Conservation (phyloP, 1,140 invertebrate genomes). For the Ooceraea biroi region DNA sequence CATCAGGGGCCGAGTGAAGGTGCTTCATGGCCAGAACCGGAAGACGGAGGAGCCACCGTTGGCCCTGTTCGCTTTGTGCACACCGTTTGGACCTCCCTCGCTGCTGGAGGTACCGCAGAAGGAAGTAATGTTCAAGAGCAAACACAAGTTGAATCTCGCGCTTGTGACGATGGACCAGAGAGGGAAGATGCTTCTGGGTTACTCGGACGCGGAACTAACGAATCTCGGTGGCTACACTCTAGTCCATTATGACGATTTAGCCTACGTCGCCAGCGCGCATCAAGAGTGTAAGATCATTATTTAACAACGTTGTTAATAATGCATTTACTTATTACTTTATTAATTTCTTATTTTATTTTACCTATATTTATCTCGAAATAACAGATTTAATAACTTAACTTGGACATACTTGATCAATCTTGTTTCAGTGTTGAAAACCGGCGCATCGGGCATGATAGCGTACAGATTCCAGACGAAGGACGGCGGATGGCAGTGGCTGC, state of each 20-base stretch:
- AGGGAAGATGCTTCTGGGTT: slow-evolving; percentile 97
- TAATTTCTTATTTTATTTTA: no score
- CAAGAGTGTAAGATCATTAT: slow-evolving; percentile 95
- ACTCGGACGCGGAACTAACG: slow-evolving; percentile 95
- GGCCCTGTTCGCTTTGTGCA: slow-evolving; percentile 98
- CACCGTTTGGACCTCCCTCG: slow-evolving; percentile 98
- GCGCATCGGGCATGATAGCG: slow-evolving; percentile 98
- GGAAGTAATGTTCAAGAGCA: slow-evolving; percentile 99
- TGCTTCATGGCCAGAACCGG: slow-evolving; percentile 97
- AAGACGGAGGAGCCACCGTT: slow-evolving; percentile 97
- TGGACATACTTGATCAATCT: slow-evolving; percentile 7
- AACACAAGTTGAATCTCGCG: slow-evolving; percentile 98
- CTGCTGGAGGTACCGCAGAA: slow-evolving; percentile 95
- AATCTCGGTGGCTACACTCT: slow-evolving; percentile 98
- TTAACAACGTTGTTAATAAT: neutral
- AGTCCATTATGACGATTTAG: slow-evolving; percentile 98
- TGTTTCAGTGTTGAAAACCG: slow-evolving; percentile 97
- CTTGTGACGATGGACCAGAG: slow-evolving; percentile 99
- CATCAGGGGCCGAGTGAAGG: slow-evolving; percentile 97
- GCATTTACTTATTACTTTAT: no score
- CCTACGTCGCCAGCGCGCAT: slow-evolving; percentile 99
- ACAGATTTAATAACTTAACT: neutral
- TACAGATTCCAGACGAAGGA: slow-evolving; percentile 98
- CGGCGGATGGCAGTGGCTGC: slow-evolving; percentile 98
- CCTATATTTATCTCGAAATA: neutral